phyloP scores from a whole-genome alignment of 2,797 vertebrate species.

The Takifugu rubripes region DNA sequence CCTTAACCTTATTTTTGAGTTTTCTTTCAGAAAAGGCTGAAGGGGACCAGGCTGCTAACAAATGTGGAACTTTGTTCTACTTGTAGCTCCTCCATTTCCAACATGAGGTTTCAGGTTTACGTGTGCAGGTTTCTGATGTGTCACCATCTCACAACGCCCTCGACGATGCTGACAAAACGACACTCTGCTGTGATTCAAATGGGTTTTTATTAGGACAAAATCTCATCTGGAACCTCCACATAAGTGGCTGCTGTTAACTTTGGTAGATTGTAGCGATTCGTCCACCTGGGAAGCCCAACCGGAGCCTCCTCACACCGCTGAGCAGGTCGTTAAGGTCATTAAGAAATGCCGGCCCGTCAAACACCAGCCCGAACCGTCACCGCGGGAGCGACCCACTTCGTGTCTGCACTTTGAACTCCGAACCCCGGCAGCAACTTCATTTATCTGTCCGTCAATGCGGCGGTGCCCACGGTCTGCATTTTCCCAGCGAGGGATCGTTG shows the following conservation, averaged over 20 bases:
- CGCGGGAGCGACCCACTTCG: slow-evolving; percentile 63
- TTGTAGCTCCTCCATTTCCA: no score
- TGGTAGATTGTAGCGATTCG: slow-evolving; percentile 1
- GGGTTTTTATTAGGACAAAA: no score
- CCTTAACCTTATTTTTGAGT: no score
- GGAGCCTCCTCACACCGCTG: slow-evolving; percentile 57
- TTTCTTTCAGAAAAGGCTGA: no score
- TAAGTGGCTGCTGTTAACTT: not conserved
- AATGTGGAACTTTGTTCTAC: no score
- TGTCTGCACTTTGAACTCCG: slow-evolving; percentile 63
- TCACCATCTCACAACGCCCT: no score
- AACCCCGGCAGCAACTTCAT: slow-evolving; percentile 35
- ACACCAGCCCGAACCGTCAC: slow-evolving; percentile 56
- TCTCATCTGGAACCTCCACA: no score
- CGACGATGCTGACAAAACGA: no score
- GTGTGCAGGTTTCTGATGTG: no score
- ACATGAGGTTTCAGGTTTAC: no score
- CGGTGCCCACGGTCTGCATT: slow-evolving; percentile 25
- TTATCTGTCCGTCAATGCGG: slow-evolving; percentile 36
- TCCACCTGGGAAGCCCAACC: slow-evolving; percentile 44
- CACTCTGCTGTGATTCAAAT: no score
- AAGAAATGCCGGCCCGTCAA: slow-evolving; percentile 59
- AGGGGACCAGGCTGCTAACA: no score
- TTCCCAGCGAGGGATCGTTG: slow-evolving; percentile 39
- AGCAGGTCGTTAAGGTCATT: slow-evolving; percentile 75